Base-by-base conservation (phyloP, 2,797 vertebrate genomes). In the Clarias laeviceps region DNA sequence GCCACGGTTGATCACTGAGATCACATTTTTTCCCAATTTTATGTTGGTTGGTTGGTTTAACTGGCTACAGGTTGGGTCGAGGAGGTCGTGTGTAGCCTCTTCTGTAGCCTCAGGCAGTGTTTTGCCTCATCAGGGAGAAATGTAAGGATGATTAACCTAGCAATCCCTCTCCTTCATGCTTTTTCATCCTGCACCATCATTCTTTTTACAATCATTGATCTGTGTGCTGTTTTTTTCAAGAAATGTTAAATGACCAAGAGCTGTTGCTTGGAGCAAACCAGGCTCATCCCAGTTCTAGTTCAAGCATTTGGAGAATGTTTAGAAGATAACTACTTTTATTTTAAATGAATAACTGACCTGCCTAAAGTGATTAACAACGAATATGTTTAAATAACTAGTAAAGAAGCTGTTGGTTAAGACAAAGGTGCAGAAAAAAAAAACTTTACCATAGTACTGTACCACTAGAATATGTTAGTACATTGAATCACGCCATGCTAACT, bases 71-170 rank as follows among this genome's bases (percentile, higher is more conserved):
- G 89, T 50, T 56, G 79, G 73, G 74, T 50, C 57, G 9, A 20
- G 37, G 82, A 87, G 89, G 82, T 79, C 82, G 70, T 89, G 91
- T 91, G 92, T 70, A 79, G 78, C 50, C 50, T 89, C 92, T 92
- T 92, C 87, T 91, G 81, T 93, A 87, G 88, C 94, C 91, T 40
- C 0, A 64, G 93, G 94, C 90, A 20, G 76, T 86, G 87, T 88
- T 93, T 96, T 95, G 92, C 94, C 95, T 94, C 91, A 92, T 87
- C 91, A 91, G 85, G 92, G 89, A 94, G 94, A 95, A 96, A 96
- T 93, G 89, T 64, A 91, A 78, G 92, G 91, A 93, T 93, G 94
- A 95, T 96, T 96, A 94, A 93, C 96, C 92, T 91, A 93, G 90
- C 88, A 91, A 93, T 91, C 89, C 90, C 90, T 90, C 88, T 66